phyloP scores from a whole-genome alignment of 2,113 vertebrate genomes.

The Manacus vitellinus region DNA sequence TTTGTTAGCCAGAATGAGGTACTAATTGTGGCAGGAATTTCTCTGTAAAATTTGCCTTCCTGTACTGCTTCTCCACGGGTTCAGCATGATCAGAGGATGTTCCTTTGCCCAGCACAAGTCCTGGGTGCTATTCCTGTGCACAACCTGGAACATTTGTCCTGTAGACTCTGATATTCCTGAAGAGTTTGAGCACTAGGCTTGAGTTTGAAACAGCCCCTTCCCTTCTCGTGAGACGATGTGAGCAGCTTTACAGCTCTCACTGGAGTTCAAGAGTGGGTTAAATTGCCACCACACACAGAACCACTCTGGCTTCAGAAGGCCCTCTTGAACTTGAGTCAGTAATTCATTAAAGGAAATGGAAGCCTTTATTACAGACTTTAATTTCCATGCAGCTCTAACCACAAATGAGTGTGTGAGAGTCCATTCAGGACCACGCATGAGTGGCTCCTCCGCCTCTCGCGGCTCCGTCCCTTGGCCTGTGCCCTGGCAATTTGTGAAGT shows the following conservation, averaged over 20 bases:
- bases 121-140: background rate
- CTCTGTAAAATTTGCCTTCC: background rate
- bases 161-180: background rate
- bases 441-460: background rate
- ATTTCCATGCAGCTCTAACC: constrained; percentile 9
- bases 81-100: background rate
- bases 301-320: background rate
- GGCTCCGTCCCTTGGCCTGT: background rate
- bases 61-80: background rate
- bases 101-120: background rate
- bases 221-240: background rate
- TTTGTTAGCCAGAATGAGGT: background rate
- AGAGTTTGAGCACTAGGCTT: background rate
- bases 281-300: background rate
- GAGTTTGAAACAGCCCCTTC: background rate
- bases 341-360: constrained; percentile 45
- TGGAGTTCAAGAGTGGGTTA: background rate
- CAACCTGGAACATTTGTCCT: background rate
- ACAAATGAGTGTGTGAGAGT: background rate
- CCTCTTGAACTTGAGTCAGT: background rate
- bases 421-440: background rate
- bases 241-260: background rate
- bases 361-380: constrained; percentile 27
- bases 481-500: background rate
- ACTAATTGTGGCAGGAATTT: background rate